Evolutionary conservation across 2,888 invertebrate genomes (phyloP), one percentile per base, ranked within the genome.

Genomic region (Ichneumoninae sp.): DNA sequence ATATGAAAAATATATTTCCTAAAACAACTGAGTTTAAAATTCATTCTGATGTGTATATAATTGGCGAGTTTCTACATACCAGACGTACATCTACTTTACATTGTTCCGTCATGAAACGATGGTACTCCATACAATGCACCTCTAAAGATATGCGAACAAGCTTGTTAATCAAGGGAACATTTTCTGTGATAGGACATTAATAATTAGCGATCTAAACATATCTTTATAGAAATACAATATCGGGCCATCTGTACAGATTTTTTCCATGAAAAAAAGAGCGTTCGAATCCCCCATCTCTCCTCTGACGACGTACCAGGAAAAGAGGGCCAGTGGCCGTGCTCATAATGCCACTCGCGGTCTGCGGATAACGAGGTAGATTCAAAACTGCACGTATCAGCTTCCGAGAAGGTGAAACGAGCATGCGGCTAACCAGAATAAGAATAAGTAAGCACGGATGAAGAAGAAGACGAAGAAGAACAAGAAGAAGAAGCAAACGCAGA

Each of bases 301-400:
- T 47, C 69, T 16, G 75, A 69, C 19, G 52, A 36, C 16, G 40
- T 65, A 36, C 57, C 47, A n/a, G 52, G 66, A 71, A 71, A 74
- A 63, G 63, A 79, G 65, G 69, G 69, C 52, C 63, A 52, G 6
- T 36, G 26, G 50, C 50, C 52, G 44, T 74, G 63, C 57, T 78
- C 68, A 73, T 50, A 68, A 47, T 63, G 60, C 33, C 16, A 74
- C 78, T 83, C 83, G 75, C 57, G 83, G 70, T 80, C 75, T 69
- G 63, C 65, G 80, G 75, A 83, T 83, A 83, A 83, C 83, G 83
- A 83, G 83, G 75, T 52, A 75, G 83, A 80, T 80, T 57, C 70
- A 71, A 83, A 71, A 78, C 66, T 79, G 80, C 66, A 75, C 79
- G 83, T 83, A 83, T 80, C 83, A 70, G 71, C 83, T 83, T 83